Conservation (phyloP, 2,113 vertebrate species). For the Lipophrys pholis region DNA sequence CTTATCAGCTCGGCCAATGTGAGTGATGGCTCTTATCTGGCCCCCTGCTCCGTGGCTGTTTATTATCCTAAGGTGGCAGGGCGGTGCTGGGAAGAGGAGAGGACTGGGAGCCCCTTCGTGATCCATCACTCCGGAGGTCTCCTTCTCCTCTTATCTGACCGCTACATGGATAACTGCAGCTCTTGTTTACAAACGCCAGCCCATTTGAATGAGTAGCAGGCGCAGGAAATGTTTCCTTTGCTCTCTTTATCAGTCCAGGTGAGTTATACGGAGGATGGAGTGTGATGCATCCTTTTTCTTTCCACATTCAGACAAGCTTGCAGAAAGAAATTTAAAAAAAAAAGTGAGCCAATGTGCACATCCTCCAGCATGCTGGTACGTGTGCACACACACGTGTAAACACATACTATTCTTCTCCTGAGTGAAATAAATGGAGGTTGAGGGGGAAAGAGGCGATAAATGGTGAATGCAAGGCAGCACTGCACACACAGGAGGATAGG, state of each 20-base stretch:
- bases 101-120: conserved; percentile 75
- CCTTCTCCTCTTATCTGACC: conserved; percentile 79
- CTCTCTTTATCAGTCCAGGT: conserved; percentile 76
- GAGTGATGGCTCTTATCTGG: conserved; percentile 84
- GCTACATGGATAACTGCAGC: conserved; percentile 79
- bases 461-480: conserved; percentile 54
- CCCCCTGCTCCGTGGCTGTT: conserved; percentile 80
- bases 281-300: conserved; percentile 58
- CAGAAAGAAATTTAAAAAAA: background rate
- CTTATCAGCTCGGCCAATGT: conserved; percentile 82
- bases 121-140: conserved; percentile 82
- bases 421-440: conserved; percentile 59
- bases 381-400: conserved; percentile 21
- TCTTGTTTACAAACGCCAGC: conserved; percentile 77
- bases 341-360: conserved; percentile 11
- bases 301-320: conserved; percentile 40
- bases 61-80: conserved; percentile 84
- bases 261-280: conserved; percentile 70
- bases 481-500: conserved; percentile 64
- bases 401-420: conserved; percentile 50
- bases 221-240: conserved; percentile 74
- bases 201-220: conserved; percentile 78
- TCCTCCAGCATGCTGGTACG: background rate
- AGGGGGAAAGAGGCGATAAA: conserved; percentile 47
- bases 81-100: conserved; percentile 77